Evolutionary conservation across 2,797 vertebrate genomes (phyloP).

Genomic region (Chromobotia macracanthus): DNA sequence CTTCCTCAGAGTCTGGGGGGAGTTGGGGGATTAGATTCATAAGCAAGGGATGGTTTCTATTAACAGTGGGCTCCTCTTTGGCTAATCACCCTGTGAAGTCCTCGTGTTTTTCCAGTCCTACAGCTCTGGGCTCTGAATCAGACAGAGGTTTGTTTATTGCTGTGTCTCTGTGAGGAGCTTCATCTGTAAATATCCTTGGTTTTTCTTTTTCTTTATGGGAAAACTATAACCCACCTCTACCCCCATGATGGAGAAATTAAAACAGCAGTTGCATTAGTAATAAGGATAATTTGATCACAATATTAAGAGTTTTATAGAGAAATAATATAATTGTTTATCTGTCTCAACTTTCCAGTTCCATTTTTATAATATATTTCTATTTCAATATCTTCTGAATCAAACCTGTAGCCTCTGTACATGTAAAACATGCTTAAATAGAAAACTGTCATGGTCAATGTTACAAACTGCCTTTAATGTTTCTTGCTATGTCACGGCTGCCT

Average conservation of each 20-base stretch:
- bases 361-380: not conserved
- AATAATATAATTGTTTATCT: no score
- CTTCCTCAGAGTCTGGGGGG: constrained; percentile 49
- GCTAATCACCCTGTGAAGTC: constrained; percentile 62
- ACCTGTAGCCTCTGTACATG: not conserved
- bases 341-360: not conserved
- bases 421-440: not conserved
- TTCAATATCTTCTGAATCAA: not conserved
- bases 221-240: constrained; percentile 11
- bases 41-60: constrained; percentile 57
- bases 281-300: not conserved
- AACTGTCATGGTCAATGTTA: not conserved
- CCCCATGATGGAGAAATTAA: constrained; percentile 60
- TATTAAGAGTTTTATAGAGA: no score
- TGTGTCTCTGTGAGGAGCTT: constrained; percentile 26
- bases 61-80: constrained; percentile 46
- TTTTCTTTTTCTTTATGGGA: constrained; percentile 44
- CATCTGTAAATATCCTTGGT: constrained; percentile 63
- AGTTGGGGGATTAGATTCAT: constrained; percentile 61
- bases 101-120: constrained; percentile 67
- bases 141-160: constrained; percentile 69
- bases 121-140: constrained; percentile 59
- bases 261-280: not conserved
- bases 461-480: not conserved
- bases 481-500: not conserved